Base-by-base conservation (phyloP, 2,797 vertebrate genomes). In the Darevskia nairensis region DNA sequence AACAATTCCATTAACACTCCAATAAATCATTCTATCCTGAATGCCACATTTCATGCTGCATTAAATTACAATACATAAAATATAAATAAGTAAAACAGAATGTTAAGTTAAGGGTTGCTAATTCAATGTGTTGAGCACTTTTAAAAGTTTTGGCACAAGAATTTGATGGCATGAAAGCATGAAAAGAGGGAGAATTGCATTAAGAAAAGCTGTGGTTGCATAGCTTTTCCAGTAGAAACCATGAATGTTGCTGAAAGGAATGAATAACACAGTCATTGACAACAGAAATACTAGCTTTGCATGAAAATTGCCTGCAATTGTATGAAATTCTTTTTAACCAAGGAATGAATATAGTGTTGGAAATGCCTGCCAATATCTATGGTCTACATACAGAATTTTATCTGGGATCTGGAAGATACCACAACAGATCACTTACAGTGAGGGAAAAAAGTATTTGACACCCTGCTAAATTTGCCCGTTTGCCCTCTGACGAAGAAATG, bases 1-100 rank as follows among this genome's bases (percentile, higher is more conserved):
- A 94, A 94, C 15, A 91, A 83, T 86, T 77, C 11, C 77, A 84
- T 75, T 79, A 91, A 59, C 32, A 32, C 4, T 75, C 11, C n/a
- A 74, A 55, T 35, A 66, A 85, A 76, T 79, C 11, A 83, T 46
- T 23, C 17, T 72, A 35, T 50, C 17, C 61, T 44, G 27, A 74
- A 21, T 55, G 10, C 9, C 21, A 74, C 8, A 59, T 29, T 25
- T 10, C 50, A n/a, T 21, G 19, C n/a, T 41, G 5, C 32, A 59
- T 29, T 66, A 74, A 29, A 32, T 64, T 80, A 75, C 25, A 21
- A 17, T 3, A 46, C 3, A 39, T 55, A 61, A 29, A 61, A 82
- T 39, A 46, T 64, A 72, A 72, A 7, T 5, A 85, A 50, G 71
- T 64, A 2, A 85, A 80, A 80, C 32, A 35, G 69, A 69, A 32